phyloP scores from a whole-genome alignment of 2,888 invertebrate genomes.

The Diarsia brunnea region DNA sequence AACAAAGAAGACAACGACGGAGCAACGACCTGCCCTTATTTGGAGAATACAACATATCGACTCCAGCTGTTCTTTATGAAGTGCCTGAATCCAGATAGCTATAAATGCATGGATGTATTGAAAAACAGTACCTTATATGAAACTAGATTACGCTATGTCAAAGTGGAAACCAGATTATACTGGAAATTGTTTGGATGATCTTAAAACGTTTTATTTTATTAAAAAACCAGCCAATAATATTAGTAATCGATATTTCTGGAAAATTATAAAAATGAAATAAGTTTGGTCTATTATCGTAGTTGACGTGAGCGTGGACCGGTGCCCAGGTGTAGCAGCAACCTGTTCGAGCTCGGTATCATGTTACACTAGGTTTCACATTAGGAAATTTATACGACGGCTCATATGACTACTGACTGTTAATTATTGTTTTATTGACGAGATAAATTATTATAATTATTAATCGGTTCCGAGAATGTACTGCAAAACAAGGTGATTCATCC shows the following conservation, averaged over 20 bases:
- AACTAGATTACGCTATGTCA: constrained; percentile 12
- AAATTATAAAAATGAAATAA: constrained; percentile 77
- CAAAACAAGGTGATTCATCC: constrained; percentile 90
- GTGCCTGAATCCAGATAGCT: constrained; percentile 54
- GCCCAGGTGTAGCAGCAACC: constrained; percentile 87
- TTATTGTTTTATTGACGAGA: constrained; percentile 88
- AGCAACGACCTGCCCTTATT: constrained; percentile 88
- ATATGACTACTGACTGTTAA: constrained; percentile 88
- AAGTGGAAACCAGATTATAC: constrained; percentile 31
- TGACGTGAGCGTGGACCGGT: constrained; percentile 84
- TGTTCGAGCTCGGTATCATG: constrained; percentile 83
- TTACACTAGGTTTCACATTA: constrained; percentile 90
- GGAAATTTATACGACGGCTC: constrained; percentile 90
- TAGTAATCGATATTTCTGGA: constrained; percentile 78
- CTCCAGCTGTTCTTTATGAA: constrained; percentile 69
- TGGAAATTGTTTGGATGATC: constrained; percentile 23
- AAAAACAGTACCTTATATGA: constrained; percentile 24
- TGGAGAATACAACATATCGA: constrained; percentile 82
- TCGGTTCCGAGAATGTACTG: constrained; percentile 86
- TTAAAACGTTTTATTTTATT: constrained; percentile 29
- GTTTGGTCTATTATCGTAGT: constrained; percentile 84
- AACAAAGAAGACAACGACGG: constrained; percentile 83
- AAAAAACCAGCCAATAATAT: constrained; percentile 52
- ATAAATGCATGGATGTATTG: constrained; percentile 24
- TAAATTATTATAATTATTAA: constrained; percentile 89